Base-by-base conservation (phyloP, 2,113 vertebrate species). In the Psophia crepitans region DNA sequence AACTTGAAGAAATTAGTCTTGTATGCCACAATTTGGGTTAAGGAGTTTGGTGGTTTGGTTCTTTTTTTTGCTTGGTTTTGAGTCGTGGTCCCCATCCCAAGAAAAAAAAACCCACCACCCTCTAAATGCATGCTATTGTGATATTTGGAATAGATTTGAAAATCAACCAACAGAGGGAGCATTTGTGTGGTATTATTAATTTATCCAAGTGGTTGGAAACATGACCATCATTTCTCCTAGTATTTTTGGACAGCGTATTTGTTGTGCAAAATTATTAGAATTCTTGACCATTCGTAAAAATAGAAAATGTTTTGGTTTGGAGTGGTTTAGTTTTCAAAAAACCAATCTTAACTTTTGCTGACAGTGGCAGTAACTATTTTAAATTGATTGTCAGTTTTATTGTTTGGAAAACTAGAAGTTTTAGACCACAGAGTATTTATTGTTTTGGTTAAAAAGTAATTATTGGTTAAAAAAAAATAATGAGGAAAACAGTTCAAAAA, bases 111-210 rank as follows among this genome's bases (percentile, higher is more conserved):
- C 49, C 48, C 48, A n/a, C n/a, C 1, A 10, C 2, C 57, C 8
- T 63, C 11, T 44, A 75, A 60, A 35, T 53, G 23, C 24, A 44
- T 53, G 28, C 14, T 78, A 2, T 56, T 63, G 9, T 89, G 49
- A 46, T 76, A 37, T 69, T 93, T 89, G 37, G 44, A 87, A 76
- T 13, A 84, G 18, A 4, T 73, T 93, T 91, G 74, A 95, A 87
- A 90, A 58, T 71, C 77, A 61, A 81, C 78, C 90, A 88, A 95
- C 56, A 95, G 87, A 94, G 87, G 53, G 70, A 95, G 81, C 23
- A 68, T 96, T 87, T 90, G 41, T 79, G 54, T 79, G 70, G 11
- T 54, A 44, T 65, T 84, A 82, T 78, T 77, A 70, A 65, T 91
- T 79, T 86, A 77, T 89, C 33, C 12, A 24, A 87, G 60, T 48